Conservation (phyloP, 2,113 vertebrate genomes). For the Corythaixoides concolor region DNA sequence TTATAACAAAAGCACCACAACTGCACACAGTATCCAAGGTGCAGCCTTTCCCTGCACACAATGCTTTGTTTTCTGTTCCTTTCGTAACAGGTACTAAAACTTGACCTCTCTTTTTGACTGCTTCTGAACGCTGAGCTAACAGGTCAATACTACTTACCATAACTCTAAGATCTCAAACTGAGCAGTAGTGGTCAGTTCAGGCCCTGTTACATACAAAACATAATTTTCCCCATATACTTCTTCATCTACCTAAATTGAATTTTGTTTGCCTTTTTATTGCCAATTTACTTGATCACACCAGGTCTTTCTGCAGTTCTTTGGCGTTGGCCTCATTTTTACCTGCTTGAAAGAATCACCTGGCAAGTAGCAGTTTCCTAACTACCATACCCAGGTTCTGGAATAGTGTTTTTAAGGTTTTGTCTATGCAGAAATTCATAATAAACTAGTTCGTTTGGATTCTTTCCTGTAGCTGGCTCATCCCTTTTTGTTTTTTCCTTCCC, state of each 20-base stretch:
- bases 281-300: not conserved
- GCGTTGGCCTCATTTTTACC: not conserved
- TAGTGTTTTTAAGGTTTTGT: not conserved
- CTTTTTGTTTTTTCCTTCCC: not conserved
- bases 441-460: not conserved
- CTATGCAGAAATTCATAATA: not conserved
- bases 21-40: too few species aligned
- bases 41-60: not conserved
- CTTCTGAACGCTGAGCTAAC: not conserved
- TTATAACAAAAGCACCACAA: not conserved
- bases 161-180: not conserved
- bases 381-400: not conserved
- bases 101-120: not conserved
- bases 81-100: not conserved
- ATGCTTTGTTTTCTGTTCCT: not conserved
- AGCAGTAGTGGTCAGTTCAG: not conserved
- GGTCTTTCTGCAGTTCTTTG: not conserved
- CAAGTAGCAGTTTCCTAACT: not conserved
- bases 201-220: not conserved
- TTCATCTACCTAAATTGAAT: not conserved
- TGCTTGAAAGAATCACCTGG: not conserved
- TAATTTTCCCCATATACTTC: accelerated
- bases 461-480: not conserved
- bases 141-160: not conserved
- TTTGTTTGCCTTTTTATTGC: not conserved